These are phyloP conservation scores for Caenorhabditis sp. DNA, from an alignment of 2,888 invertebrate genomes.

Conservation along the genomic window DNA sequence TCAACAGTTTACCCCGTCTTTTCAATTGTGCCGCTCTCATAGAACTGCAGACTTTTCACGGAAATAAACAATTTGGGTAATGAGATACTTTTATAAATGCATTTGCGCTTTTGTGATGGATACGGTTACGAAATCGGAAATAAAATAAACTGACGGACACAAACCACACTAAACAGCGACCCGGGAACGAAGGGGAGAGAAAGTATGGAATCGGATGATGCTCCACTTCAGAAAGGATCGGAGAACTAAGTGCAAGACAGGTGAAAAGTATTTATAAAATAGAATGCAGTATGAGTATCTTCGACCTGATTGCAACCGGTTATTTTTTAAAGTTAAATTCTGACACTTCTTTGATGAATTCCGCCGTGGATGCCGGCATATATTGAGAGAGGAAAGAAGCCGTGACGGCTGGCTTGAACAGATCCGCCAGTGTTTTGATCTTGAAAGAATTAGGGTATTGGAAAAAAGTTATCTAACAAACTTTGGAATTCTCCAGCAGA, in stretches of 20 bases:
- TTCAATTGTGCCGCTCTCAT: too few relatives aligned
- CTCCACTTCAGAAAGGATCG: constrained; percentile 7
- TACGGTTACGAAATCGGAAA: constrained; percentile 6
- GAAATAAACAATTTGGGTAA: constrained; percentile 39
- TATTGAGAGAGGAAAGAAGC: constrained; percentile 25
- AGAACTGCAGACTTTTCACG: constrained; percentile 29
- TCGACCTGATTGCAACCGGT: constrained; percentile 11
- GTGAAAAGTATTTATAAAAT: constrained; percentile 15
- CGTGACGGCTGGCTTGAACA: constrained; percentile 26
- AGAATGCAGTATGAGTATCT: constrained; percentile 32
- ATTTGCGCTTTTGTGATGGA: not conserved
- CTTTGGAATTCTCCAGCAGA: constrained; percentile 20
- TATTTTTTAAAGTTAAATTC: constrained; percentile 46
- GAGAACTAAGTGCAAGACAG: not conserved
- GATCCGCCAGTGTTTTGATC: constrained; percentile 40
- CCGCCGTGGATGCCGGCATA: constrained; percentile 16
- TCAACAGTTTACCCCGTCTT: constrained; percentile 24
- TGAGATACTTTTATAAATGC: constrained; percentile 16
- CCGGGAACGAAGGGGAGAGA: not conserved
- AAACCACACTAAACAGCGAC: constrained; percentile 22
- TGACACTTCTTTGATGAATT: constrained; percentile 39
- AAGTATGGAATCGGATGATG: constrained; percentile 25
- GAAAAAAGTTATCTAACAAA: not conserved
- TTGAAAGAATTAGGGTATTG: constrained; percentile 9
- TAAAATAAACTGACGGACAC: constrained; percentile 30